Evolutionary conservation across 2,113 vertebrate genomes (phyloP).

Genomic region (Pipa parva): DNA sequence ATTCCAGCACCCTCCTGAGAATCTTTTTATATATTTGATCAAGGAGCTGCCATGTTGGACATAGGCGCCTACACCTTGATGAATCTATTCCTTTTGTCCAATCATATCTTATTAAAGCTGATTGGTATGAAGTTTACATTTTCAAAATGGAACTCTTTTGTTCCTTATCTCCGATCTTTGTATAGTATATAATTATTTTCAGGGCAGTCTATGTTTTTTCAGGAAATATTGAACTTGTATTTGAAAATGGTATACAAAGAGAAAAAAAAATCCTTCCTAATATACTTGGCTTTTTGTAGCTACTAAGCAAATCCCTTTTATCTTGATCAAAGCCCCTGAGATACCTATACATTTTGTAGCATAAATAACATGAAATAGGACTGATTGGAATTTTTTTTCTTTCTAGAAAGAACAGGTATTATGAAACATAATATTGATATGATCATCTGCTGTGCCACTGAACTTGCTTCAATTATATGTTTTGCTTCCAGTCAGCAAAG

Average conservation of each 20-base stretch:
- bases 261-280: too few relatives aligned
- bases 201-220: neutral
- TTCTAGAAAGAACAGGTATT: neutral
- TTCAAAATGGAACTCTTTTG: neutral
- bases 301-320: slow-evolving; percentile 12
- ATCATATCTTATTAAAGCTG: too few relatives aligned
- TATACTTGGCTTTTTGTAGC: neutral
- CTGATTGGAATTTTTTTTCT: neutral
- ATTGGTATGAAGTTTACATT: neutral
- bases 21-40: too few relatives aligned
- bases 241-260: too few relatives aligned
- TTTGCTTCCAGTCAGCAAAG: slow-evolving; percentile 14
- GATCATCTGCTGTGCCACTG: neutral
- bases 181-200: neutral
- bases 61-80: too few relatives aligned
- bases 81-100: too few relatives aligned
- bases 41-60: too few relatives aligned
- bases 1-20: too few relatives aligned
- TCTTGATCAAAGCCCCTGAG: slow-evolving; percentile 19
- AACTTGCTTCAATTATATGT: neutral
- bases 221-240: neutral
- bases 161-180: neutral
- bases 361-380: slow-evolving; percentile 19
- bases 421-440: slow-evolving; percentile 1
- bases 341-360: neutral